phyloP scores from a whole-genome alignment of 2,797 vertebrate species.

The Okamejei kenojei region DNA sequence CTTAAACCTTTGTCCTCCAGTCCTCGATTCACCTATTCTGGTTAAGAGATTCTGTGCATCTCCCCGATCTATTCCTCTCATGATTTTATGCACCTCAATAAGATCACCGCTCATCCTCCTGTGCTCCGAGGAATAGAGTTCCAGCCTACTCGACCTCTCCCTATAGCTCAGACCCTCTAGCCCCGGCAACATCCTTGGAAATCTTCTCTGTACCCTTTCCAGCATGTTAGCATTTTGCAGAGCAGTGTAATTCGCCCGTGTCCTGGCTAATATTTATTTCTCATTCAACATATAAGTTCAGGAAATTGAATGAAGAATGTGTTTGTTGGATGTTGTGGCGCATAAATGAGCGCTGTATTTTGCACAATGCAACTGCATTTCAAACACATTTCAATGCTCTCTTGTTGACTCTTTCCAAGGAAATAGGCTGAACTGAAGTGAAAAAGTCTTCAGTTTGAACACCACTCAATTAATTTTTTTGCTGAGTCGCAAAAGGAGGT shows the following conservation, averaged over 20 bases:
- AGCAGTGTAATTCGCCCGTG: neutral
- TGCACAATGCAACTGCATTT: neutral
- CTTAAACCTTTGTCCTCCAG: too few species aligned
- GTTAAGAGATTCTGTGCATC: too few species aligned
- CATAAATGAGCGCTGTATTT: neutral
- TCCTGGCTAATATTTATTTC: neutral
- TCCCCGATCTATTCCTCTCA: too few species aligned
- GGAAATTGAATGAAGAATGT: too few species aligned
- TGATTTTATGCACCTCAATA: too few species aligned
- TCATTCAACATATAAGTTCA: neutral
- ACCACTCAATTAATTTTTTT: neutral
- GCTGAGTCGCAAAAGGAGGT: neutral
- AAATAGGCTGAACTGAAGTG: neutral
- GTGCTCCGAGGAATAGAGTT: too few species aligned
- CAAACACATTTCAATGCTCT: neutral
- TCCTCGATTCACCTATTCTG: too few species aligned
- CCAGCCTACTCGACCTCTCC: too few species aligned
- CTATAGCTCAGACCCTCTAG: too few species aligned
- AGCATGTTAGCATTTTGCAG: neutral
- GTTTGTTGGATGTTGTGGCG: neutral
- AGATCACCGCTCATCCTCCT: too few species aligned
- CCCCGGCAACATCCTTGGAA: too few species aligned
- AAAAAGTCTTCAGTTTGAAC: neutral
- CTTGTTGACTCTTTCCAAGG: neutral
- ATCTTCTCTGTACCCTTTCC: too few species aligned